Conservation (phyloP, 2,113 vertebrate species). For the Cynocephalus volans region DNA sequence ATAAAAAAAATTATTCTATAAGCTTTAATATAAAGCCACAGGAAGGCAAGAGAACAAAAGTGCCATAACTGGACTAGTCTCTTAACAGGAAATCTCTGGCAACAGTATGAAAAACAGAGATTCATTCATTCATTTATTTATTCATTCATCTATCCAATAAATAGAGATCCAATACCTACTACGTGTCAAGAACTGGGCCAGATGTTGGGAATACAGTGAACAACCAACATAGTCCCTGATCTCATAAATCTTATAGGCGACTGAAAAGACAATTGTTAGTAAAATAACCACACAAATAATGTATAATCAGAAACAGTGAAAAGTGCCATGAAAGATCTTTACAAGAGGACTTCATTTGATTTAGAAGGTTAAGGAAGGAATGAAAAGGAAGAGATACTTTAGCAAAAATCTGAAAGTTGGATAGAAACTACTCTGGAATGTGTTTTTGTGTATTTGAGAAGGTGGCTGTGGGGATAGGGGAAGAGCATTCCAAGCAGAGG, state of each 20-base stretch:
- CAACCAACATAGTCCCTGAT: not conserved
- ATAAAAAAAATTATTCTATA: not conserved
- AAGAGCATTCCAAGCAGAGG: not conserved
- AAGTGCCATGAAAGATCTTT: not conserved
- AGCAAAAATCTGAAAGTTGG: not conserved
- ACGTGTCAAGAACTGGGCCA: not conserved
- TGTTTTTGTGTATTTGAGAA: not conserved
- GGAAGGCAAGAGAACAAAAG: not conserved
- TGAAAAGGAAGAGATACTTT: not conserved
- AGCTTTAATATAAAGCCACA: not conserved
- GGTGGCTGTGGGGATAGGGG: not conserved
- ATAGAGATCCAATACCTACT: not conserved
- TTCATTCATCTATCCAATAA: not conserved
- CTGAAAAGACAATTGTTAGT: not conserved
- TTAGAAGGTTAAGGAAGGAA: not conserved
- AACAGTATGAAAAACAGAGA: not conserved
- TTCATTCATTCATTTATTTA: not conserved
- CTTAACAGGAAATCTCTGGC: not conserved
- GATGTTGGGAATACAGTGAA: not conserved
- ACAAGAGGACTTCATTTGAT: not conserved
- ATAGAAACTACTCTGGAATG: not conserved
- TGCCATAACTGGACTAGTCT: not conserved
- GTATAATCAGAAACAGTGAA: not conserved
- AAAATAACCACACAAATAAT: not conserved
- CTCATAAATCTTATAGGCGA: not conserved